Base-by-base conservation (phyloP, 2,113 vertebrate species). In the Salvelinus namaycush region DNA sequence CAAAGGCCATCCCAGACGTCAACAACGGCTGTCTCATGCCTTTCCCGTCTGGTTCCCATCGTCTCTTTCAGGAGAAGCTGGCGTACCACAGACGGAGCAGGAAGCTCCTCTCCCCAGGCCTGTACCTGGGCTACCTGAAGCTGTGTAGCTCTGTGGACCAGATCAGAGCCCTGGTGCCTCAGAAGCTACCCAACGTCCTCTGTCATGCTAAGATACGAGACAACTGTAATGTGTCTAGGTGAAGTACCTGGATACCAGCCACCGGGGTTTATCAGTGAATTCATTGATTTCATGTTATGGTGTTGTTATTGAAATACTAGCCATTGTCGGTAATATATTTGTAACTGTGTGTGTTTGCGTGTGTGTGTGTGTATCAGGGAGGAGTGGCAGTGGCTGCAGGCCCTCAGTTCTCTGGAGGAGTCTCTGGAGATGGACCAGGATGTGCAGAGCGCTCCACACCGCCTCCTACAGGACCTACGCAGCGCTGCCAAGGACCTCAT, bases 301-400 rank as follows among this genome's bases (percentile, higher is more conserved):
- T 29, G 4, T 62, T 62, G n/a, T 60, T 22, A 62, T 8, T 62
- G 51, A 54, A 18, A 54, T 54, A 54, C 14, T 16, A 62, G 59
- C 59, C n/a, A 24, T 22, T 22, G 18, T 22, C n/a, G 9, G 59
- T 62, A 11, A 62, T 80, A 20, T 22, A 20, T 18, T 0, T 81
- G 68, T 74, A 54, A 69, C 57, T 78, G 44, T 70, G 3, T 73
- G 27, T 74, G 31, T 48, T 7, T 60, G 9, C 39, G 49, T 78
- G 51, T 70, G 3, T 73, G 27, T 60, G 54, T 11, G 65, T 44
- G 65, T 59, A 51, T 13, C 70, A 97, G 96, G 83, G 95, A 96
- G 79, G 96, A 97, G 87, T 97, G 96, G 96, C 94, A 96, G 88
- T 96, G 95, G 95, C 92, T 97, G 72, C 95, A 95, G 87, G 94